These are phyloP conservation scores for Stegostoma tigrinum DNA, from an alignment of 2,113 vertebrate genomes.

Conservation along the genomic window DNA sequence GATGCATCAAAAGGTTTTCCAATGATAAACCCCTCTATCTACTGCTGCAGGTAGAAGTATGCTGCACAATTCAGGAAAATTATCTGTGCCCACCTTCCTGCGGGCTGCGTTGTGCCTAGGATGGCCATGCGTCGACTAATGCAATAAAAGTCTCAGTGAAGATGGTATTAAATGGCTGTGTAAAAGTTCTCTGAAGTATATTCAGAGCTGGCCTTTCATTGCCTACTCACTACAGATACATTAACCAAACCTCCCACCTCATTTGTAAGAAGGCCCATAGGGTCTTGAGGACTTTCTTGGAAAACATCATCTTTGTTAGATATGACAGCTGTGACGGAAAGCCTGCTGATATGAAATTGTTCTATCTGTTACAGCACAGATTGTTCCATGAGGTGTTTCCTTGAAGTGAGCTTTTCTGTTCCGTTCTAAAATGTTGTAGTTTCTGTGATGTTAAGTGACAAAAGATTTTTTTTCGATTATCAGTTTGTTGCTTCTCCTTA, in stretches of 20 bases:
- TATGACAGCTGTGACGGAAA: background rate
- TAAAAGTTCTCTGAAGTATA: too few species aligned
- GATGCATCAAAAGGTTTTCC: background rate
- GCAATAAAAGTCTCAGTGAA: too few species aligned
- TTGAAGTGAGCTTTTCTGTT: background rate
- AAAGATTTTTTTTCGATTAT: background rate
- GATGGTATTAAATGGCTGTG: too few species aligned
- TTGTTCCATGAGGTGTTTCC: background rate
- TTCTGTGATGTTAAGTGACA: background rate
- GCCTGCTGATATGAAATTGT: background rate
- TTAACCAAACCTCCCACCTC: too few species aligned
- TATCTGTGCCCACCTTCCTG: background rate
- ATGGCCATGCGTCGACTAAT: too few species aligned
- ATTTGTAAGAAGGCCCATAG: too few species aligned
- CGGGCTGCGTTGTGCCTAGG: too few species aligned
- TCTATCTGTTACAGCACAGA: background rate
- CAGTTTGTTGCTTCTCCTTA: background rate
- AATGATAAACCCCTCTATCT: background rate
- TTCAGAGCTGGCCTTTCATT: too few species aligned
- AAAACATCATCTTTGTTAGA: background rate
- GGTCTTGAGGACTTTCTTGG: too few species aligned
- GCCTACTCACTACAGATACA: too few species aligned
- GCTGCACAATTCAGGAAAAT: background rate
- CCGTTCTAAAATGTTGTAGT: background rate
- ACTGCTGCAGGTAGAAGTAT: background rate